Conservation (phyloP, 2,113 vertebrate genomes). For the Brachyistius frenatus region DNA sequence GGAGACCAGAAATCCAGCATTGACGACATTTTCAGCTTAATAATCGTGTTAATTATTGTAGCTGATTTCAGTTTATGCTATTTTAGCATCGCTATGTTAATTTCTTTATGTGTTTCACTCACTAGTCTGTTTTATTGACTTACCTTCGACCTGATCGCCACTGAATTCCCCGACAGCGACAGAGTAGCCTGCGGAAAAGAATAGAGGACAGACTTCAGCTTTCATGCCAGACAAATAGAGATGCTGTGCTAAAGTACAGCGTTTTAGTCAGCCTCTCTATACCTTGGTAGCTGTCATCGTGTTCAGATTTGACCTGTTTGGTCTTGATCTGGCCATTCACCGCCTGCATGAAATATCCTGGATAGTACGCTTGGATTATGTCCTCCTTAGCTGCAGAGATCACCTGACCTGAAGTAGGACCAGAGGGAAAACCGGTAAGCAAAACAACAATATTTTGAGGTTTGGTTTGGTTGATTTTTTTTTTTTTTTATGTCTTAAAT, state of each 20-base stretch:
- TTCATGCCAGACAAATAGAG: background rate
- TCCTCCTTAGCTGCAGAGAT: conserved; percentile 89
- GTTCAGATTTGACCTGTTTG: conserved; percentile 78
- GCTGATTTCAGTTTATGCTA: conserved; percentile 29
- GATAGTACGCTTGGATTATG: conserved; percentile 87
- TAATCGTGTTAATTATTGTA: conserved; percentile 43
- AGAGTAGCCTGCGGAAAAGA: conserved; percentile 86
- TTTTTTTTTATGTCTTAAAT: conserved; percentile 7
- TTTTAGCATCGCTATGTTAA: conserved; percentile 7
- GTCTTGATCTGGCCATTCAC: conserved; percentile 88
- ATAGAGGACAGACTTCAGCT: background rate
- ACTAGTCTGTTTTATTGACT: conserved; percentile 34
- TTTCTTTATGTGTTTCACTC: background rate
- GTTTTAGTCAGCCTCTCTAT: conserved; percentile 11
- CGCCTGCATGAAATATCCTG: conserved; percentile 87
- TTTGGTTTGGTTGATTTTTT: background rate
- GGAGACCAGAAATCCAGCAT: conserved; percentile 36
- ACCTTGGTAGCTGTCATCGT: conserved; percentile 93
- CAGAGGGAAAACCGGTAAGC: background rate
- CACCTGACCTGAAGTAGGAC: conserved; percentile 86
- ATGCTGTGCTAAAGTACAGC: background rate
- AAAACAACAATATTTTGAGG: background rate
- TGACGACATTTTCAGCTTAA: conserved; percentile 40
- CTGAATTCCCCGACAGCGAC: conserved; percentile 93
- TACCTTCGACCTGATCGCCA: conserved; percentile 90